Base-by-base conservation (phyloP, 2,113 vertebrate genomes). In the Campylorhamphus procurvoides region DNA sequence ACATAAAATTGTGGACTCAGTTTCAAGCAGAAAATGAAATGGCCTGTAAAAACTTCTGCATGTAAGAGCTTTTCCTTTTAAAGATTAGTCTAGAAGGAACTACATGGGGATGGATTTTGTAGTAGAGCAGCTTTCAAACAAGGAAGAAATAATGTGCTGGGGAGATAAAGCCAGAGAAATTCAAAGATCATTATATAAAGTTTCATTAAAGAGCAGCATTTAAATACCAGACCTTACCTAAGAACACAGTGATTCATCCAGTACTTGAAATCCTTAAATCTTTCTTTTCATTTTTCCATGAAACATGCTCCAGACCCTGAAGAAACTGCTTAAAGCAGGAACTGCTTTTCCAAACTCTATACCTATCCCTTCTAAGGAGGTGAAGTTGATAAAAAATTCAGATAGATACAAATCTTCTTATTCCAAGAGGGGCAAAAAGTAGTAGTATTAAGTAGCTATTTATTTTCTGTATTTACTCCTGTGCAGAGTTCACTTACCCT, bases 21-120 rank as follows among this genome's bases (percentile, higher is more conserved):
- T 88, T 91, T 82, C 63, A 86, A 80, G 66, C 33, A 77, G 55
- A 55, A 94, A 73, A 94, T 71, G 74, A 93, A 96, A 91, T 18
- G 29, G 76, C 63, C 56, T 83, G 46, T 77, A 86, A 66, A 91
- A 80, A 50, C 25, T 52, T 75, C 42, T 39, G 10, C 63, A 82
- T n/a, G 23, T n/a, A 76, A 63, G 20, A 62, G 19, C 19, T 79
- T 67, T 62, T 71, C 66, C 85, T 60, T 50, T 55, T 68, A 62
- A 91, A 76, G 31, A 73, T 49, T 53, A 62, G 37, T 29, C 53
- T 31, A 73, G 59, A 82, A 95, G 73, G n/a, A 86, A 71, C 28
- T 33, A 44, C 3, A 2, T 7, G 2, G 37, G 50, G 18, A 49
- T 64, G 29, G 79, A 39, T 76, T 85, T 78, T 80, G 46, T 31